These are phyloP conservation scores for Cosmia trapezina DNA, from an alignment of 2,888 invertebrate genomes.

Conservation along the genomic window DNA sequence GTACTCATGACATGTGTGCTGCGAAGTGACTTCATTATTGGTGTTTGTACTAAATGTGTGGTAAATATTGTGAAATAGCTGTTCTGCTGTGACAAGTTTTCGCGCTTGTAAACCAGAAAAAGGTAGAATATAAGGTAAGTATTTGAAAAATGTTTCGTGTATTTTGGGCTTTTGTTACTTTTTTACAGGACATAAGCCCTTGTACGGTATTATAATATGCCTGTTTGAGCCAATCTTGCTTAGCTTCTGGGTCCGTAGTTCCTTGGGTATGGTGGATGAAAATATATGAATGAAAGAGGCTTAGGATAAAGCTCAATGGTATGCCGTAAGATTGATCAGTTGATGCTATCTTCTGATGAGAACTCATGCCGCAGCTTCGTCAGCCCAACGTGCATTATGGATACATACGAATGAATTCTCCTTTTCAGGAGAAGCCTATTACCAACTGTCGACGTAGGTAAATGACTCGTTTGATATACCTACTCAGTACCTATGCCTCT, in stretches of 20 bases:
- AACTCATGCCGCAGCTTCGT: background rate
- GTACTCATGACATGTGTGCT: conserved; percentile 2
- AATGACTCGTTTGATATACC: background rate
- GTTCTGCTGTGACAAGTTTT: background rate
- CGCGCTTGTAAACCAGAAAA: background rate
- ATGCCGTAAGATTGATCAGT: background rate
- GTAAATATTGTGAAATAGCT: background rate
- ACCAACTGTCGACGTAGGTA: background rate
- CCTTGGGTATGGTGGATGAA: background rate
- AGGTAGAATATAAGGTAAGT: background rate
- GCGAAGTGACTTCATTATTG: conserved; percentile 9
- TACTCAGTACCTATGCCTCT: background rate
- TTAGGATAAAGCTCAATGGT: background rate
- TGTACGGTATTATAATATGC: background rate
- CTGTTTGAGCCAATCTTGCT: background rate
- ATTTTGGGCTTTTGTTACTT: background rate
- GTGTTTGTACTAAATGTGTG: conserved; percentile 10
- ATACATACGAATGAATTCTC: background rate
- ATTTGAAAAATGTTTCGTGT: background rate
- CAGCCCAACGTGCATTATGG: background rate
- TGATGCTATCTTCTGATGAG: background rate
- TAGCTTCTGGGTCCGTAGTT: background rate
- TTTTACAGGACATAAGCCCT: background rate
- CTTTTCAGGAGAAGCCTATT: background rate
- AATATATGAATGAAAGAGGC: background rate